Conservation (phyloP, 2,113 vertebrate genomes). For the Clarias macrocephalus region DNA sequence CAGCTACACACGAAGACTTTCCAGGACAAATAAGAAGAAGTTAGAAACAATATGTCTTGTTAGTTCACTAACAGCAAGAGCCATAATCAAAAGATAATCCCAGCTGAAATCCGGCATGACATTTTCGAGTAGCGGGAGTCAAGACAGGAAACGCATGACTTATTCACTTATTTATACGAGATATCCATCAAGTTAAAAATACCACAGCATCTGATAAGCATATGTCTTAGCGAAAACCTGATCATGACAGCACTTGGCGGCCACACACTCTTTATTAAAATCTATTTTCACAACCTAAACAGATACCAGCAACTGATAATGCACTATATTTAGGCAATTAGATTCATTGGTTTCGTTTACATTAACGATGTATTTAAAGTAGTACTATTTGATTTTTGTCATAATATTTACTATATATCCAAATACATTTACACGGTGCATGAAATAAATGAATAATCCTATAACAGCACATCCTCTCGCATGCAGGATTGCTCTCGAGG, state of each 20-base stretch:
- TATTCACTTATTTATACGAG: neutral
- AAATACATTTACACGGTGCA: neutral
- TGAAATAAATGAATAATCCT: neutral
- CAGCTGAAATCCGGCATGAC: neutral
- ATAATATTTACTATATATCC: neutral
- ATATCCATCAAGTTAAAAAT: slow-evolving; percentile 30
- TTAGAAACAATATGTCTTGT: slow-evolving; percentile 14
- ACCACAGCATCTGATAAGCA: slow-evolving; percentile 5
- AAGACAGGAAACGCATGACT: slow-evolving; percentile 17
- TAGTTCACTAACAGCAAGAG: slow-evolving; percentile 19
- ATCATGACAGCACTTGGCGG: neutral
- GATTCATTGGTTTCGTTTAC: neutral
- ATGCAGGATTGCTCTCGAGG: neutral
- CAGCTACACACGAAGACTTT: slow-evolving; percentile 15
- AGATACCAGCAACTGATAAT: neutral
- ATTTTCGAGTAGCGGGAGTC: neutral
- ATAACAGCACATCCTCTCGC: neutral
- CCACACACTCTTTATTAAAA: slow-evolving; percentile 15
- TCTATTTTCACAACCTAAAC: slow-evolving; percentile 9
- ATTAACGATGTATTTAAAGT: neutral
- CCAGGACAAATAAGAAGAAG: slow-evolving; percentile 40
- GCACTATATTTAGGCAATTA: neutral
- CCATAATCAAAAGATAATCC: slow-evolving; percentile 39
- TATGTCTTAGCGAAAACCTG: slow-evolving; percentile 4
- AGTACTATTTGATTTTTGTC: neutral